Evolutionary conservation across 37 sponge, comb jelly and placozoan species (phyloP), one percentile per base, ranked within the genome.

Genomic region (Agelas oroides): DNA sequence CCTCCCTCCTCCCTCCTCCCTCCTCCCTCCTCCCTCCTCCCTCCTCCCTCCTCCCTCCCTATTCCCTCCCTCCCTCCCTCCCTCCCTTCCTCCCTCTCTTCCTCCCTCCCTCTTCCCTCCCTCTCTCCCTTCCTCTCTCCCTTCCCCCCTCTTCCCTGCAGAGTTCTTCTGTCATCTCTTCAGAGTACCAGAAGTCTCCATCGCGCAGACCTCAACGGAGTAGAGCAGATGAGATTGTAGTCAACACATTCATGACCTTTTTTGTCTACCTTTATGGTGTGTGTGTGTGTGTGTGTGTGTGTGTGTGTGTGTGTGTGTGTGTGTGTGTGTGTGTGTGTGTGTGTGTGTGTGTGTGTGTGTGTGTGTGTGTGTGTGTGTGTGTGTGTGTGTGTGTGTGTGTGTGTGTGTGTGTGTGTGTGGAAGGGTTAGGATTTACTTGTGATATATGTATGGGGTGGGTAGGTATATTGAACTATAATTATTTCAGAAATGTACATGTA

Each of bases 181-280:
- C 61, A n/a, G 86, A 86, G 54, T 86, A 86, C 41, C 40, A 52
- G 36, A 86, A 77, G 56, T 30, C 38, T 16, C 63, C 84, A 0
- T 15, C 67, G 5, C 52, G 34, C 40, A 77, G 46, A 77, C 73
- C 38, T 57, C 56, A 34, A 19, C 59, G 34, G 0, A 35, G 36
- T 15, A 63, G 69, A 70, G 91, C 81, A 34, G 86, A 85, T 68
- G 81, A 85, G 69, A 75, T 85, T 16, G 66, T 90, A 0, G 80
- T 81, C 30, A 85, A 90, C 60, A 66, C 86, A 27, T 90, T 90
- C 70, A 75, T 90, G 76, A 85, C 75, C 27, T 80, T 90, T 86
- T 90, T 85, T 69, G 86, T 80, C 1, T 85, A 90, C 74, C 70
- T 90, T 38, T 90, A 82, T 67, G 91, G 91, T 75, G 38, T 27